Base-by-base conservation (phyloP, 2,113 vertebrate species). In the Siphamia tubifer region DNA sequence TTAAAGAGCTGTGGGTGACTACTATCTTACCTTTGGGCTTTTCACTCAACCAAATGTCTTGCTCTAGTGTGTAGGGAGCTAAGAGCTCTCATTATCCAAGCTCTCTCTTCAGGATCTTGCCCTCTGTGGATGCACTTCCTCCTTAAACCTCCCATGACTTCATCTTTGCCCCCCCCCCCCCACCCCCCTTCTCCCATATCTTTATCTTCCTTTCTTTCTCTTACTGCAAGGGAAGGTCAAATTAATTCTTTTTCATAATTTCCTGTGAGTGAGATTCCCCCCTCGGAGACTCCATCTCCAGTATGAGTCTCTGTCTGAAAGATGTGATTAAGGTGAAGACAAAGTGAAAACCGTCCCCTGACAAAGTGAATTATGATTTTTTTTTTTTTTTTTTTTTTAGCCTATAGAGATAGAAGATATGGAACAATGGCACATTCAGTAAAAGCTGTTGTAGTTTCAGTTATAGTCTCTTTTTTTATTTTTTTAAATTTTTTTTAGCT, bases 231-330 rank as follows among this genome's bases (percentile, higher is more conserved):
- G 79, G 52, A 87, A 89, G 89, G 87, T 90, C 85, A 89, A 83
- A 88, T 89, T 81, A 80, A 85, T 89, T 85, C 45, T 72, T 84
- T 80, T 83, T 83, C 71, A 77, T 88, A 84, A 88, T 90, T 90
- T 89, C 85, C 83, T 86, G 85, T 78, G 81, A 35, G 69, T 16
- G 15, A 68, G 45, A 82, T 81, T 58, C 66, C 74, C 74, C 74
- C 84, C 75, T 69, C 30, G 15, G 82, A 87, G 74, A 74, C 66
- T 57, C 56, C 68, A 62, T 79, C 77, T 44, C n/a, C n/a, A n/a
- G n/a, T n/a, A 39, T 27, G 57, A 65, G 74, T 75, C 57, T 5
- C 47, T 55, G 77, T 62, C 58, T 35, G 55, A 69, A 79, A 88
- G 67, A 86, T 85, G 73, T 86, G 81, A 91, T 90, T 89, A 90